A percentile compares a stretch with the other conserved stretches of the same genome.
Conservation (phyloP, 2,888 invertebrate genomes). For the Eupithecia subfuscata region DNA sequence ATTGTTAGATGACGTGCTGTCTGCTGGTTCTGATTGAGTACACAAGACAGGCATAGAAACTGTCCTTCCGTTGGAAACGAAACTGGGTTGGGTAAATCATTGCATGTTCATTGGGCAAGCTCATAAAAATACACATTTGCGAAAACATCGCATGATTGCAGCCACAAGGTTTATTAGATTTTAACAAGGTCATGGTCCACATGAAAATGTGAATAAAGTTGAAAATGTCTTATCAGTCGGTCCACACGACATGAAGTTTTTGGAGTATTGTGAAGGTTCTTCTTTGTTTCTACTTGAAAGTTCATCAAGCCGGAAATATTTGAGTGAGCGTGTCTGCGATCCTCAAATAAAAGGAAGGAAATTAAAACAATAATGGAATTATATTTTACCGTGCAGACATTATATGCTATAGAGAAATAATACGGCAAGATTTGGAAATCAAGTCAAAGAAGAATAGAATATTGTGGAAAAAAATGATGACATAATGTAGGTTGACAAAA, state of each 20-base stretch:
- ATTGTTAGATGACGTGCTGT: background rate
- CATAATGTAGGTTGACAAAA: conserved; percentile 18
- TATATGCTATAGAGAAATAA: background rate
- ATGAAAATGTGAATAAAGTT: conserved; percentile 15
- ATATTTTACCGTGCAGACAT: background rate
- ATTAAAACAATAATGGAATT: background rate
- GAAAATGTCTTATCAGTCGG: background rate
- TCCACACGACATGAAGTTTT: conserved; percentile 4
- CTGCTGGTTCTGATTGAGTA: background rate
- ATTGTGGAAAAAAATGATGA: conserved; percentile 1
- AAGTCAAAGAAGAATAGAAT: background rate
- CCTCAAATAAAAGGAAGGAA: background rate
- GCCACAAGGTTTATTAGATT: conserved; percentile 17
- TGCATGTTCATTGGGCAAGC: conserved; percentile 33
- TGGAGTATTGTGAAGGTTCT: conserved; percentile 3
- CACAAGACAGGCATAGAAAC: background rate
- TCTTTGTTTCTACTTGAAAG: background rate
- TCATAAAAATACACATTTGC: conserved; percentile 32
- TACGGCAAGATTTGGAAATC: background rate
- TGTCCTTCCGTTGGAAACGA: background rate
- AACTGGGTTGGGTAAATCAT: conserved; percentile 19
- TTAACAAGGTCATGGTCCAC: conserved; percentile 26
- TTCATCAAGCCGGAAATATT: background rate
- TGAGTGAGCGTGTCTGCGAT: background rate
- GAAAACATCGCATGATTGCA: conserved; percentile 34